A percentile compares a stretch with the other conserved stretches of the same genome.
phyloP scores from a whole-genome alignment of 2,113 vertebrate species.

The Carassius gibelio region DNA sequence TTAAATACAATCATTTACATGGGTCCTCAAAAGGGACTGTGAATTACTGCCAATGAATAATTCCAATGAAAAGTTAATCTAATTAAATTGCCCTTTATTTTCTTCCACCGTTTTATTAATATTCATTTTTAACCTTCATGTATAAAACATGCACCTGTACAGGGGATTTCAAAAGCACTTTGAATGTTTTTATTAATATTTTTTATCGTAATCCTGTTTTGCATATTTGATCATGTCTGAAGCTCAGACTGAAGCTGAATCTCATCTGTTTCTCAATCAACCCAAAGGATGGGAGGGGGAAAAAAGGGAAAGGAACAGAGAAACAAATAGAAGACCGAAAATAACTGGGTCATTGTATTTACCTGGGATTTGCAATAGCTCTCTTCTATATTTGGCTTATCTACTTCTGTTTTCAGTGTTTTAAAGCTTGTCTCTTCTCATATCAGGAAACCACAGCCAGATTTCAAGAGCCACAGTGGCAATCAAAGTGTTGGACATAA shows the following conservation, averaged over 20 bases:
- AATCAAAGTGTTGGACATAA: constrained; percentile 95
- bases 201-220: constrained; percentile 63
- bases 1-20: constrained; percentile 85
- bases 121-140: constrained; percentile 80
- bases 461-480: constrained; percentile 92
- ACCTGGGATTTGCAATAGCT: constrained; percentile 50
- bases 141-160: constrained; percentile 76
- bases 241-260: constrained; percentile 68
- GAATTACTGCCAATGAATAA: constrained; percentile 83
- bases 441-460: constrained; percentile 94
- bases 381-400: constrained; percentile 13
- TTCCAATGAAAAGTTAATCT: constrained; percentile 87
- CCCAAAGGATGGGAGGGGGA: constrained; percentile 57
- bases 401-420: background rate
- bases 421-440: constrained; percentile 59
- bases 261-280: constrained; percentile 66
- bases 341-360: constrained; percentile 69
- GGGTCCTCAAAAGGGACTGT: constrained; percentile 76
- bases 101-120: constrained; percentile 84
- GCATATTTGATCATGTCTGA: constrained; percentile 64
- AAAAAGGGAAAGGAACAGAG: background rate
- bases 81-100: constrained; percentile 88
- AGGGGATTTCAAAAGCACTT: constrained; percentile 73
- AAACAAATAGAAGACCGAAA: constrained; percentile 54
- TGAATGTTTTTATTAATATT: constrained; percentile 53